phyloP scores from a whole-genome alignment of 2,888 invertebrate species.

The Pseudolycoriella hygida region DNA sequence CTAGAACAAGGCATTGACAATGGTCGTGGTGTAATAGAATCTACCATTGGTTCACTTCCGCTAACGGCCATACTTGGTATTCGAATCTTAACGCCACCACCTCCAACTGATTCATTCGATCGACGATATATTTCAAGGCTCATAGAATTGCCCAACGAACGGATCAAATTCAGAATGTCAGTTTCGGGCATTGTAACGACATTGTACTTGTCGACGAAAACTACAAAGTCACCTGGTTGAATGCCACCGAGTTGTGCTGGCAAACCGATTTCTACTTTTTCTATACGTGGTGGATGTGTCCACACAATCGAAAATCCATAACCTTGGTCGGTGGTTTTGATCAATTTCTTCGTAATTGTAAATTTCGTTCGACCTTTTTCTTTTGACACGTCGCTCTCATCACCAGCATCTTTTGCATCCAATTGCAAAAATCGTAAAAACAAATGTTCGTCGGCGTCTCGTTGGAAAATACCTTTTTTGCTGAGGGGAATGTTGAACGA shows the following conservation, averaged over 20 bases:
- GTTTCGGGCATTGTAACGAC: constrained; percentile 69
- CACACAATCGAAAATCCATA: constrained; percentile 79
- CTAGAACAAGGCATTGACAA: constrained; percentile 49
- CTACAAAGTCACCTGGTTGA: constrained; percentile 69
- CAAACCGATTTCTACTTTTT: constrained; percentile 62
- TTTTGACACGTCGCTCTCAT: not conserved
- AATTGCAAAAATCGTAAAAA: constrained; percentile 62
- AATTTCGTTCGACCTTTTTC: constrained; percentile 57
- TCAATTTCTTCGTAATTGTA: constrained; percentile 51
- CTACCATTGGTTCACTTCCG: not conserved
- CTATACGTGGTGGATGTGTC: constrained; percentile 75
- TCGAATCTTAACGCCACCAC: constrained; percentile 5
- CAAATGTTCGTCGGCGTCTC: constrained; percentile 54
- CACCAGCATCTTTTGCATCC: constrained; percentile 35
- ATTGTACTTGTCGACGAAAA: constrained; percentile 74
- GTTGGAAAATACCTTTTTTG: constrained; percentile 39
- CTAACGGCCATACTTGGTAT: constrained; percentile 3
- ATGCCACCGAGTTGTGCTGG: constrained; percentile 73
- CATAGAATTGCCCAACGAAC: constrained; percentile 51
- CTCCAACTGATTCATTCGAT: constrained; percentile 6
- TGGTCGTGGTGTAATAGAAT: constrained; percentile 30
- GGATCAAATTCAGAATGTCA: constrained; percentile 42
- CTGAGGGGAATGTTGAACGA: constrained; percentile 20
- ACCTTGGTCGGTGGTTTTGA: constrained; percentile 37
- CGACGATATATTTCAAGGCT: constrained; percentile 54